These are phyloP conservation scores for Rhea pennata DNA, from an alignment of 2,113 vertebrate species.

Conservation along the genomic window DNA sequence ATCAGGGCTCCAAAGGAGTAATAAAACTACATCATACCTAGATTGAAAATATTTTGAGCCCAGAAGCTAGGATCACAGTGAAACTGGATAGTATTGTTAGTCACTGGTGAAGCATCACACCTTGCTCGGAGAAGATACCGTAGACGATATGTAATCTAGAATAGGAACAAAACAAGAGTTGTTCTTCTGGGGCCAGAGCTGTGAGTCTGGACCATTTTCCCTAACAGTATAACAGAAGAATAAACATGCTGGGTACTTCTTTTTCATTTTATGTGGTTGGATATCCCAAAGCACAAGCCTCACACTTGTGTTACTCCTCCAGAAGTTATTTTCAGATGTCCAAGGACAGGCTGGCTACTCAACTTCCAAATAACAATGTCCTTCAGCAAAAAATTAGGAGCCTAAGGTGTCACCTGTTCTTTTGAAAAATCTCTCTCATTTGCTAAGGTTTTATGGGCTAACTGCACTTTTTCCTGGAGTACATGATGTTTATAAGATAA, in stretches of 20 bases:
- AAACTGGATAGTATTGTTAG: constrained; percentile 83
- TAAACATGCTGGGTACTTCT: neutral
- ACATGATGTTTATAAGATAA: neutral
- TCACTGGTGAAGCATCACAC: constrained; percentile 83
- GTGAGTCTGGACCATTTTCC: neutral
- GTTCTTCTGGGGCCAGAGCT: neutral
- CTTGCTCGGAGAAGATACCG: constrained; percentile 83
- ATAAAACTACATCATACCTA: constrained; percentile 75
- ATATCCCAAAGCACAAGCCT: neutral
- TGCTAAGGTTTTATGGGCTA: neutral
- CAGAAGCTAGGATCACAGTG: constrained; percentile 87
- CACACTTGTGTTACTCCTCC: rapidly evolving
- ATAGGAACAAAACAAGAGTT: neutral
- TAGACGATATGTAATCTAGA: constrained; percentile 81
- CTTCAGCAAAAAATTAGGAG: neutral
- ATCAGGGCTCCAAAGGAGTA: neutral
- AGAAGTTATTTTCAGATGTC: neutral
- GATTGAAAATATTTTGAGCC: constrained; percentile 87
- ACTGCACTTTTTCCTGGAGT: neutral
- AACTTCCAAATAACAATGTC: neutral
- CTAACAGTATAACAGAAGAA: neutral
- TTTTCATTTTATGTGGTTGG: neutral
- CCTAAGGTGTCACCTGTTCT: neutral
- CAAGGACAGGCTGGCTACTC: neutral
- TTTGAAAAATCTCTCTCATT: neutral